These are phyloP conservation scores for Brotula barbata DNA, from an alignment of 2,797 vertebrate genomes.

Conservation along the genomic window DNA sequence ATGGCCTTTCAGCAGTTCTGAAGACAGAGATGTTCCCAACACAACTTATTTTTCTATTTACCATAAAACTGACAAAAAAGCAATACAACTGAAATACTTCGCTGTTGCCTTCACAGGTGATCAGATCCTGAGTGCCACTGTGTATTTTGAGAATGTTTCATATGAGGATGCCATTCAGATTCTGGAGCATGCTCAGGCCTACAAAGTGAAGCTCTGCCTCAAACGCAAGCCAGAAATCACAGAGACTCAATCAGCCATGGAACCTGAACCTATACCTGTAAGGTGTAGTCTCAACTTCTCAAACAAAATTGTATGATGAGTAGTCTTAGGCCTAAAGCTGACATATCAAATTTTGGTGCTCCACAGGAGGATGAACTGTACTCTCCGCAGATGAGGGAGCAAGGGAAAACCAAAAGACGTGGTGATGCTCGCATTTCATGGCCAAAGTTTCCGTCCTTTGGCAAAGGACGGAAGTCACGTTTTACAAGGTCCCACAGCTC, in stretches of 20 bases:
- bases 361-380: slow-evolving; percentile 74
- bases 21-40: no score
- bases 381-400: slow-evolving; percentile 75
- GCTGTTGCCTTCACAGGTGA: slow-evolving; percentile 81
- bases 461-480: slow-evolving; percentile 78
- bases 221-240: slow-evolving; percentile 83
- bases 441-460: slow-evolving; percentile 92
- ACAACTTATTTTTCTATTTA: no score
- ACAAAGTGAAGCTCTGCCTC: slow-evolving; percentile 90
- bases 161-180: slow-evolving; percentile 97
- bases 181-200: slow-evolving; percentile 91
- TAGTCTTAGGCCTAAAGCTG: slow-evolving; percentile 4
- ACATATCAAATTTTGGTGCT: slow-evolving; percentile 37
- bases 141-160: slow-evolving; percentile 93
- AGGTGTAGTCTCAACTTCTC: slow-evolving; percentile 49
- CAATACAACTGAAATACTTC: slow-evolving; percentile 13
- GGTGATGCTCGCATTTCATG: slow-evolving; percentile 90
- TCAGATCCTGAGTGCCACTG: slow-evolving; percentile 92
- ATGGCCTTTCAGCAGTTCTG: no score
- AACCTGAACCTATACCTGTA: slow-evolving; percentile 70
- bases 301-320: slow-evolving; percentile 10
- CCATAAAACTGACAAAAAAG: not conserved
- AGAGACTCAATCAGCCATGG: slow-evolving; percentile 62
- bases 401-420: slow-evolving; percentile 80
- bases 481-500: slow-evolving; percentile 93